Percentiles rank a stretch among this genome's conserved stretches.
Evolutionary conservation across 2,797 vertebrate genomes (phyloP).

Genomic region (Mastacembelus armatus): DNA sequence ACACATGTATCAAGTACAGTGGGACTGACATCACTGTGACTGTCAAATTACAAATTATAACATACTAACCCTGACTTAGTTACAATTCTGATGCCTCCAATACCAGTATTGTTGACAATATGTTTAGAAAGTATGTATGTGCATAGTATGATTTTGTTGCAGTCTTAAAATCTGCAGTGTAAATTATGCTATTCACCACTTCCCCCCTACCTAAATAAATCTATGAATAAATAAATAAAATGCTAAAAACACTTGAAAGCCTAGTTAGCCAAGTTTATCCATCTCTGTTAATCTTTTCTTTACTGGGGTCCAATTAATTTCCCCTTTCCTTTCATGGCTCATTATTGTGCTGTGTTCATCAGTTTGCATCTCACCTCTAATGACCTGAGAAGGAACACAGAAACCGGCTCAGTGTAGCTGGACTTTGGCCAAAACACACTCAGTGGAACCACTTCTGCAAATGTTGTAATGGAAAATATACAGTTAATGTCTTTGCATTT

Average conservation of each 20-base stretch:
- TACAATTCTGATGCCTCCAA: too few species aligned
- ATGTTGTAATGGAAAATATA: constrained; percentile 11
- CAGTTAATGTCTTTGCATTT: background rate
- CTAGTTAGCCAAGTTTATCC: constrained; percentile 48
- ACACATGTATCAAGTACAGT: constrained; percentile 32
- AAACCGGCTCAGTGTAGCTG: constrained; percentile 40
- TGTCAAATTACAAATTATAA: constrained; percentile 42
- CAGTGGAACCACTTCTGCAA: constrained; percentile 29
- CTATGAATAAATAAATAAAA: constrained; percentile 42
- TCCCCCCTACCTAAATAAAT: constrained; percentile 14
- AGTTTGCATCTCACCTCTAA: constrained; percentile 63
- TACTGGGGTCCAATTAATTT: constrained; percentile 67
- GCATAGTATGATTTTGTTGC: background rate
- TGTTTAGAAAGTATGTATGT: background rate
- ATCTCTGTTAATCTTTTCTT: constrained; percentile 63
- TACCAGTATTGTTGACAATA: too few species aligned
- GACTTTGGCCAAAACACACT: constrained; percentile 55
- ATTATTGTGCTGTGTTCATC: constrained; percentile 59
- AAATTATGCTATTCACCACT: constrained; percentile 36
- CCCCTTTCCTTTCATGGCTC: constrained; percentile 62
- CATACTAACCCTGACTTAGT: too few species aligned
- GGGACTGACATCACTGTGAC: constrained; percentile 21
- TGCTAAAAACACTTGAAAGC: background rate
- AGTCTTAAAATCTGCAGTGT: constrained; percentile 12
- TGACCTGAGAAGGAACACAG: constrained; percentile 52